Evolutionary conservation across 1,140 invertebrate genomes (phyloP).

Genomic region (Melanaphis sacchari): DNA sequence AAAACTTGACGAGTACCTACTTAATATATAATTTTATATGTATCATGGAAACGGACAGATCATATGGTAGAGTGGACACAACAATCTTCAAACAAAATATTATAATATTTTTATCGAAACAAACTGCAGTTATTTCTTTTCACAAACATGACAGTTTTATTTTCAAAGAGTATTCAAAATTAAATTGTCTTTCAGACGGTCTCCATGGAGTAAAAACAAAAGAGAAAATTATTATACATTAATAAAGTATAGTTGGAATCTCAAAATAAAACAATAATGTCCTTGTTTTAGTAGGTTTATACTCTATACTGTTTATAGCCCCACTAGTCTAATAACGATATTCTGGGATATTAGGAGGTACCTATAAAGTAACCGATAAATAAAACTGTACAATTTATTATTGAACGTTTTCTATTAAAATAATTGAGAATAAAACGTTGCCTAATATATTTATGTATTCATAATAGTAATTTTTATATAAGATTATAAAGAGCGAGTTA

Average conservation of each 20-base stretch:
- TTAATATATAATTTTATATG: not conserved
- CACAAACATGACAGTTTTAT: not conserved
- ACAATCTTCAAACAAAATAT: not conserved
- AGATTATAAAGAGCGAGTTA: not conserved
- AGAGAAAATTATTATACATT: not conserved
- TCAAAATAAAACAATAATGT: not conserved
- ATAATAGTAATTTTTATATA: not conserved
- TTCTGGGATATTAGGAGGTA: not conserved
- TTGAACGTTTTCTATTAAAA: not conserved
- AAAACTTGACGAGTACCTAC: not conserved
- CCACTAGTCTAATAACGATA: not conserved
- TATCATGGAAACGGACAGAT: not conserved
- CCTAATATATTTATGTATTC: not conserved
- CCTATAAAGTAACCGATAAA: not conserved
- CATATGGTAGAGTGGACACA: not conserved
- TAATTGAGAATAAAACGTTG: not conserved
- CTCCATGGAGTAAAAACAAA: not conserved
- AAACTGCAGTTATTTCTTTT: too few relatives aligned
- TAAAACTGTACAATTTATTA: not conserved
- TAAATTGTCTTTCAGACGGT: not conserved
- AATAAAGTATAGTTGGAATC: not conserved
- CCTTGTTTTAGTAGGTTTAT: not conserved
- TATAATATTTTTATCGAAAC: not conserved
- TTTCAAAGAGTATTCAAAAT: not conserved
- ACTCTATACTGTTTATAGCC: not conserved